A percentile compares a stretch with the other conserved stretches of the same genome.
phyloP scores from a whole-genome alignment of 1,140 invertebrate genomes.

The Glomeris maerens region DNA sequence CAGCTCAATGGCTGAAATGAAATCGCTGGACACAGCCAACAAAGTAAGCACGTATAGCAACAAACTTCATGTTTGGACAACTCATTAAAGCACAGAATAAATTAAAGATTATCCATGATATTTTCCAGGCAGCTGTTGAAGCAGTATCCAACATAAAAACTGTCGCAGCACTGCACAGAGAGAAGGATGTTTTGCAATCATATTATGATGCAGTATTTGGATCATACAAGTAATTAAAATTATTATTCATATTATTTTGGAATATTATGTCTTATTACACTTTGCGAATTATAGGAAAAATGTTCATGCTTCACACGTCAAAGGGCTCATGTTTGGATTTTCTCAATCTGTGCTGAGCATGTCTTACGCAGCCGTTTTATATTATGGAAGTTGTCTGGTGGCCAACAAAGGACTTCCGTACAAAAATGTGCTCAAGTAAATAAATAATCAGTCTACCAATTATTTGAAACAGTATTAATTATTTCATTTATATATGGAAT shows the following conservation, averaged over 20 bases:
- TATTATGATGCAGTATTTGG: neutral
- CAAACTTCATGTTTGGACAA: neutral
- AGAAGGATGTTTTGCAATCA: conserved; percentile 36
- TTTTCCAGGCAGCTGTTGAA: conserved; percentile 53
- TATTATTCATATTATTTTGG: neutral
- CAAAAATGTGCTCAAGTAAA: too few species aligned
- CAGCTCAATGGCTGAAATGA: too few species aligned
- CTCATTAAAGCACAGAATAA: too few species aligned
- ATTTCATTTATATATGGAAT: too few species aligned
- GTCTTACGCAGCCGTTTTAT: conserved; percentile 62
- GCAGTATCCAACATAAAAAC: conserved; percentile 60
- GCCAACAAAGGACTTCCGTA: too few species aligned
- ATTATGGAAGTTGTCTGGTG: too few species aligned
- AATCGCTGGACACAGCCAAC: too few species aligned
- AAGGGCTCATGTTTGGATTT: conserved; percentile 49
- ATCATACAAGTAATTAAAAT: neutral
- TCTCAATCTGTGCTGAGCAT: conserved; percentile 63
- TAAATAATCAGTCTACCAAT: too few species aligned
- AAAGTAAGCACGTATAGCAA: too few species aligned
- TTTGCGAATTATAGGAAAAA: too few species aligned
- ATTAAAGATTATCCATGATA: too few species aligned
- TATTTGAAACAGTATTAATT: too few species aligned
- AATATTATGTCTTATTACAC: neutral
- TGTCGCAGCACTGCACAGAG: conserved; percentile 53
- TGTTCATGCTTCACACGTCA: neutral